Percentiles rank a stretch among this genome's conserved stretches.
These are phyloP conservation scores for Mythimna albipuncta DNA, from an alignment of 2,888 invertebrate genomes.

Conservation along the genomic window DNA sequence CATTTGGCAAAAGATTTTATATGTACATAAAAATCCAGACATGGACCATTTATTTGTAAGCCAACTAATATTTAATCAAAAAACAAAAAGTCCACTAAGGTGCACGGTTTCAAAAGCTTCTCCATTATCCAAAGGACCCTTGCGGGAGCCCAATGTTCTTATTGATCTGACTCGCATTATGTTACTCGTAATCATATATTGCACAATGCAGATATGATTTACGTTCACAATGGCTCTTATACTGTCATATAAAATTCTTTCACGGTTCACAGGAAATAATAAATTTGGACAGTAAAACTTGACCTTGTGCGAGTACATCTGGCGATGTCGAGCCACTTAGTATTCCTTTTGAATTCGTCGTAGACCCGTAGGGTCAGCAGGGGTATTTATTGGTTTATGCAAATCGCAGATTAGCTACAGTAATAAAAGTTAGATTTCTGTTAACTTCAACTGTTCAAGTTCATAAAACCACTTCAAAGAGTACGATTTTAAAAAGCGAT, in stretches of 20 bases:
- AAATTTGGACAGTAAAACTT: conserved; percentile 68
- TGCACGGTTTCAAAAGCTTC: conserved; percentile 26
- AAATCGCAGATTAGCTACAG: not conserved
- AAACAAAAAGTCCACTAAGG: not conserved
- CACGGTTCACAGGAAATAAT: conserved; percentile 69
- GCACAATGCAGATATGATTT: conserved; percentile 57
- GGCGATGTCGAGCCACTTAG: conserved; percentile 55
- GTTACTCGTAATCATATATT: conserved; percentile 30
- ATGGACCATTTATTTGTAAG: not conserved
- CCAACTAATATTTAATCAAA: not conserved
- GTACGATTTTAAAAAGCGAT: not conserved
- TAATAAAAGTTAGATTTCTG: not conserved
- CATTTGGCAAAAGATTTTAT: not conserved
- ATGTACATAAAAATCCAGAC: not conserved
- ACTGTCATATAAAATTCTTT: conserved; percentile 61
- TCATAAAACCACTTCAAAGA: not conserved
- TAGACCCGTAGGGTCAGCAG: conserved; percentile 61
- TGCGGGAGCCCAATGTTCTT: conserved; percentile 12
- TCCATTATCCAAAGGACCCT: not conserved
- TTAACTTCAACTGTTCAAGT: not conserved
- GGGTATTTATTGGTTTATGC: conserved; percentile 48
- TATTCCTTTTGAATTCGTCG: conserved; percentile 66
- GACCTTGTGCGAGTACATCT: conserved; percentile 65
- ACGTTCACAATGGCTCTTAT: conserved; percentile 47
- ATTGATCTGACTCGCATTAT: conserved; percentile 15